These are phyloP conservation scores for Synanthedon vespiformis DNA, from an alignment of 2,888 invertebrate species.

Conservation along the genomic window DNA sequence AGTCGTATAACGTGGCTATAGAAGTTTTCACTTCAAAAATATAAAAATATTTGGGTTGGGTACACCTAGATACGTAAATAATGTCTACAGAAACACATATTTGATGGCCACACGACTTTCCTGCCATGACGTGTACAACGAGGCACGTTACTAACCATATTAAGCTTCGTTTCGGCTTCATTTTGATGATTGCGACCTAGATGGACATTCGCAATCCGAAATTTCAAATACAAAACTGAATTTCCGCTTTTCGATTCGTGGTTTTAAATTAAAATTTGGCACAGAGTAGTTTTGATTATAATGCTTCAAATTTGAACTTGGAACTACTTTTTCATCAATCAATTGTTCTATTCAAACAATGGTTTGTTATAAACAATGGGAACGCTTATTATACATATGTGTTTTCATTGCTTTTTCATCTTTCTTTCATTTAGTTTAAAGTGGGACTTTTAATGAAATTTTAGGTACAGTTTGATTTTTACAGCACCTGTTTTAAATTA, in stretches of 20 bases:
- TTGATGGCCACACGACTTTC: neutral
- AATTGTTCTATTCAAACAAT: too few relatives aligned
- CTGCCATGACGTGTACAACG: constrained; percentile 8
- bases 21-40: too few relatives aligned
- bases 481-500: too few relatives aligned
- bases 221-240: neutral
- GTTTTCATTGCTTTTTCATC: too few relatives aligned
- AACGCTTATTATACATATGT: too few relatives aligned
- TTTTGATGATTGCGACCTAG: constrained; percentile 6
- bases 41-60: too few relatives aligned
- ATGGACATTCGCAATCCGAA: neutral
- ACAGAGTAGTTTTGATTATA: neutral
- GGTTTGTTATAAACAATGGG: too few relatives aligned
- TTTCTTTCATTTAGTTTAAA: too few relatives aligned
- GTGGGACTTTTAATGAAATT: too few relatives aligned
- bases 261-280: neutral
- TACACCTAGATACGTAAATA: too few relatives aligned
- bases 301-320: neutral
- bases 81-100: neutral
- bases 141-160: constrained; percentile 12
- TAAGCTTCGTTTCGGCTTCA: constrained; percentile 13
- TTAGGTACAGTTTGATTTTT: too few relatives aligned
- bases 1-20: too few relatives aligned
- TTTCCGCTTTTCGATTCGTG: neutral
- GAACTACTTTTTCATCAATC: neutral